Base-by-base conservation (phyloP, 2,797 vertebrate genomes). In the Pseudotriccus pelzelni region DNA sequence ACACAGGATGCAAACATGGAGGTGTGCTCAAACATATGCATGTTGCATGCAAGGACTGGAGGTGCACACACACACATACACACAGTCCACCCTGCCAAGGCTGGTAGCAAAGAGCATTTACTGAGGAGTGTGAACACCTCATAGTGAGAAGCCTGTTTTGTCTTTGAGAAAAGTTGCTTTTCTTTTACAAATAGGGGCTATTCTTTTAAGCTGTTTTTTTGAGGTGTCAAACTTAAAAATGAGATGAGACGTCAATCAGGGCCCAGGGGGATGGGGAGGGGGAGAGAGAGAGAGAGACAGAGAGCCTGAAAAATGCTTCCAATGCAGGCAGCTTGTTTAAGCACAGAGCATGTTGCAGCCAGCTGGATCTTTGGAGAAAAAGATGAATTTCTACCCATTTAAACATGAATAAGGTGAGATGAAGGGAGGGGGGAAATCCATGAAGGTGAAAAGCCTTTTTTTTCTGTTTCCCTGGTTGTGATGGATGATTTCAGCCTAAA, bases 321-420 rank as follows among this genome's bases (percentile, higher is more conserved):
- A 7, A 37, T 1, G 27, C 66, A 79, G 72, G 59, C 10, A 1
- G 69, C 79, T 96, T 93, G 52, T 84, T 95, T 96, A 92, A 95
- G 79, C 67, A 87, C 52, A 41, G 55, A 89, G 20, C 0, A 1
- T 73, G 53, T 79, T 89, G 62, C 90, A 87, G 70, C 69, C n/a
- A 76, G 76, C 78, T 84, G 69, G 46, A 74, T 95, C 76, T 95
- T 96, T n/a, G 80, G 81, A 87, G 75, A 93, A 96, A 94, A 95
- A 97, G 93, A 97, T 94, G 28, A 94, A 96, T 97, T 97, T 96
- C 95, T 91, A 78, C 47, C 55, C 89, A 81, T 93, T 97, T 91
- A 87, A 95, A 94, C 91, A 80, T 43, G 59, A 96, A 87, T 93
- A 95, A 93, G 87, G 85, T 83, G 87, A 91, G 72, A 90, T 37